A percentile compares a stretch with the other conserved stretches of the same genome.
Conservation (phyloP, 2,888 invertebrate genomes). For the Tinea pellionella region DNA sequence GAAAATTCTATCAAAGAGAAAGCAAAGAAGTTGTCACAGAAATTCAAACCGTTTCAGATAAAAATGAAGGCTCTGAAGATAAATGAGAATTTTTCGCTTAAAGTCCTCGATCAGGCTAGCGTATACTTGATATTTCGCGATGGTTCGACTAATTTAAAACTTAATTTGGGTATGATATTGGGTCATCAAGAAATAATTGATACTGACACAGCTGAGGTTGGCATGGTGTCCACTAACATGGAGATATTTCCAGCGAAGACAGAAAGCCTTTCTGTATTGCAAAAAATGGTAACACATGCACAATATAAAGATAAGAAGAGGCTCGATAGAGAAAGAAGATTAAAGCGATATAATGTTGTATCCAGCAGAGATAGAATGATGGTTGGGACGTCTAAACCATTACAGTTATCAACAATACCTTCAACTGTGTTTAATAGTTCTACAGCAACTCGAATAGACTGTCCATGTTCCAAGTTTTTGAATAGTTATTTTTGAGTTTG, state of each 20-base stretch:
- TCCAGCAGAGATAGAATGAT: conserved; percentile 37
- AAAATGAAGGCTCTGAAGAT: conserved; percentile 59
- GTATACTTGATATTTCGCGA: conserved; percentile 51
- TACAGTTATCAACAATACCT: neutral
- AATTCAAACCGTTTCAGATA: conserved; percentile 55
- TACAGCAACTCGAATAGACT: neutral
- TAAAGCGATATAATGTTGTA: conserved; percentile 27
- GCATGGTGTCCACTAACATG: conserved; percentile 34
- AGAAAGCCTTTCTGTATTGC: conserved; percentile 44
- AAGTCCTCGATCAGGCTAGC: conserved; percentile 50
- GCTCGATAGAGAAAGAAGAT: conserved; percentile 32
- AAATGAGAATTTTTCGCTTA: conserved; percentile 53
- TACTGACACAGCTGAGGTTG: conserved; percentile 44
- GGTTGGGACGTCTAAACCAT: conserved; percentile 26
- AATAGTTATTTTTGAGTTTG: neutral
- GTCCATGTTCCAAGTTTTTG: neutral
- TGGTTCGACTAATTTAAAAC: conserved; percentile 44
- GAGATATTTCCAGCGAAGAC: conserved; percentile 34
- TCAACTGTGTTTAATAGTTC: neutral
- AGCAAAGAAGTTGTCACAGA: conserved; percentile 43
- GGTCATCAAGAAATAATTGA: conserved; percentile 63
- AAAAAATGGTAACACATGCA: conserved; percentile 38
- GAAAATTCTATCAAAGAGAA: conserved; percentile 58
- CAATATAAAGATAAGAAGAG: conserved; percentile 35
- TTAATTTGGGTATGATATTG: conserved; percentile 59